Conservation (phyloP, 2,797 vertebrate genomes). For the Notamacropus eugenii region DNA sequence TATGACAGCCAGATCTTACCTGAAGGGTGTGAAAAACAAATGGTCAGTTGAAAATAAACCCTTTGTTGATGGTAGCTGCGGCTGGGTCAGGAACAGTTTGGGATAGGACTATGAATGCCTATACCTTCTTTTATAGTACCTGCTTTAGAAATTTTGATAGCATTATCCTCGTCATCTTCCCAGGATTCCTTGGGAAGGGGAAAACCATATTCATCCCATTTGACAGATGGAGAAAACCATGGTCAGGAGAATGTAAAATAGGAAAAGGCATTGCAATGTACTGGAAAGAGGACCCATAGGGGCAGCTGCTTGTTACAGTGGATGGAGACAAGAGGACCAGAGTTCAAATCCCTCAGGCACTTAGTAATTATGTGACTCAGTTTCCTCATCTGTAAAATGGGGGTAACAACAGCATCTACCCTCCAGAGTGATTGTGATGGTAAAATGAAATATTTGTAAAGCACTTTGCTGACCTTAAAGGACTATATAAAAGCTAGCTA, state of each 20-base stretch:
- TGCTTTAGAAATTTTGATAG: neutral
- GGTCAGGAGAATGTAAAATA: neutral
- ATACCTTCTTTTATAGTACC: neutral
- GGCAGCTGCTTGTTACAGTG: neutral
- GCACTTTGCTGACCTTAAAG: neutral
- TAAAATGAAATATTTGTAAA: neutral
- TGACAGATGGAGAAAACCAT: neutral
- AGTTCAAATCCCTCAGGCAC: neutral
- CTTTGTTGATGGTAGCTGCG: neutral
- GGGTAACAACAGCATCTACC: neutral
- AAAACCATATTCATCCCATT: neutral
- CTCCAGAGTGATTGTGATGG: neutral
- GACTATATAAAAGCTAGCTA: neutral
- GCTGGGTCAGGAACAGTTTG: neutral
- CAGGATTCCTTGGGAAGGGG: neutral
- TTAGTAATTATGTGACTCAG: neutral
- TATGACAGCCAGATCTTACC: neutral
- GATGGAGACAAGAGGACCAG: neutral
- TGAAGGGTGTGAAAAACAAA: neutral
- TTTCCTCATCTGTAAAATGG: neutral
- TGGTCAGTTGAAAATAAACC: neutral
- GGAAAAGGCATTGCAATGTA: neutral
- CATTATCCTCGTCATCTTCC: too few species aligned
- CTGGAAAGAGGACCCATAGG: neutral
- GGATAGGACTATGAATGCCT: neutral